phyloP scores from a whole-genome alignment of 2,888 invertebrate genomes.

The Drosophila putrida region DNA sequence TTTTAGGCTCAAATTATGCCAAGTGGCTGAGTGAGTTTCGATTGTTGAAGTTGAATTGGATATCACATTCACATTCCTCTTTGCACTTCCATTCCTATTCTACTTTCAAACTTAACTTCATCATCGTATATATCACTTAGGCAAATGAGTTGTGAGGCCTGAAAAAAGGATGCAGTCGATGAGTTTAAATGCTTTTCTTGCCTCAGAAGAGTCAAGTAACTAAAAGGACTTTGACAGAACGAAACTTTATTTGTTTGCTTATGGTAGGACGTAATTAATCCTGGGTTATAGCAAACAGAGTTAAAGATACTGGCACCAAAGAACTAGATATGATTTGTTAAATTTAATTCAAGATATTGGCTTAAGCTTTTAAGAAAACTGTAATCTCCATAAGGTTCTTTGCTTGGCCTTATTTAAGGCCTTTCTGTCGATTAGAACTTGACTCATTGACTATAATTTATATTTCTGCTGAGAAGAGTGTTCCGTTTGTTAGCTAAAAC shows the following conservation, averaged over 20 bases:
- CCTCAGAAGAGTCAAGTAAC: slow-evolving; percentile 19
- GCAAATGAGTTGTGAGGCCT: slow-evolving; percentile 47
- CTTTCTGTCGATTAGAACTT: not conserved
- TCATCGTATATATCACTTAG: slow-evolving; percentile 48
- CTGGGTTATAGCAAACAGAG: not conserved
- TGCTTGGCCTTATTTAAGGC: not conserved
- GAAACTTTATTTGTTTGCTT: not conserved
- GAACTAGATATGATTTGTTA: not conserved
- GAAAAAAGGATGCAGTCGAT: slow-evolving; percentile 8
- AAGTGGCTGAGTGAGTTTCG: slow-evolving; percentile 70
- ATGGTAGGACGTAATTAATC: not conserved
- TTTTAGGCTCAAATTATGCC: slow-evolving; percentile 73
- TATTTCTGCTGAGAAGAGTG: no score
- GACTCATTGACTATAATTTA: not conserved
- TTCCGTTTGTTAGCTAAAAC: no score
- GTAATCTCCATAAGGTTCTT: no score
- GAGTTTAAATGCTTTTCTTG: slow-evolving; percentile 12
- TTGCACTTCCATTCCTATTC: slow-evolving; percentile 37
- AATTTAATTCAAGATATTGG: no score
- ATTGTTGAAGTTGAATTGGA: slow-evolving; percentile 53
- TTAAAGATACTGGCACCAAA: not conserved
- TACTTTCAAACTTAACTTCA: slow-evolving; percentile 37
- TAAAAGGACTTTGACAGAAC: slow-evolving; percentile 8
- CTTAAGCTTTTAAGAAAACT: no score
- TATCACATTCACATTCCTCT: slow-evolving; percentile 38